phyloP scores from a whole-genome alignment of 2,888 invertebrate genomes.

The Nycteola revayana region DNA sequence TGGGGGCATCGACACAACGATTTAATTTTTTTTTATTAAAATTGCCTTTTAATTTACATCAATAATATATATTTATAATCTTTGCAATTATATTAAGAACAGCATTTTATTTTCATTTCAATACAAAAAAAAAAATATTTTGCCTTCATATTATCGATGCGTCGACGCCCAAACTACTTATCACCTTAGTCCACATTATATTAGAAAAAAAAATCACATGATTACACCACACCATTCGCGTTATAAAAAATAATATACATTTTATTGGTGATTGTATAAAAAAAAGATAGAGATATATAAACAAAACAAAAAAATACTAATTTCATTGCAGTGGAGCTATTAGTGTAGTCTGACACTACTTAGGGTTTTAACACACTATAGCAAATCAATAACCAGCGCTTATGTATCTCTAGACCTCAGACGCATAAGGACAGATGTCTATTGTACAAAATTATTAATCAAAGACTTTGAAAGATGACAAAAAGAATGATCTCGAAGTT shows the following conservation, averaged over 20 bases:
- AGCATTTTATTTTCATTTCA: conserved; percentile 17
- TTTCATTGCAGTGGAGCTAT: conserved; percentile 21
- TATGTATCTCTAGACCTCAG: no score
- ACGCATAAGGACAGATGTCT: no score
- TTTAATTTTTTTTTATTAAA: no score
- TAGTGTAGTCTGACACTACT: conserved; percentile 4
- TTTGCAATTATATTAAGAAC: conserved; percentile 4
- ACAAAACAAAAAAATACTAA: conserved; percentile 16
- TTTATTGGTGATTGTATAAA: conserved; percentile 24
- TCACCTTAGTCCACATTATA: conserved; percentile 26
- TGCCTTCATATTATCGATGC: conserved; percentile 7
- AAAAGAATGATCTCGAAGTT: no score
- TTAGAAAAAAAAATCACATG: conserved; percentile 19
- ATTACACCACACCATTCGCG: conserved; percentile 26
- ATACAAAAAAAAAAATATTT: conserved; percentile 4
- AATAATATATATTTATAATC: no score
- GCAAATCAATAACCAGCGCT: no score
- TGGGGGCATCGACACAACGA: neutral
- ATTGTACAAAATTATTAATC: no score
- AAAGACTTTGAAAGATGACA: no score
- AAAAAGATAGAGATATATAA: conserved; percentile 3
- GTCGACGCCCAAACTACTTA: conserved; percentile 28
- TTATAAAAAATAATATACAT: conserved; percentile 24
- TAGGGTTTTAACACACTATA: no score
- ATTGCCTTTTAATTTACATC: neutral